Evolutionary conservation across 1,140 invertebrate species (phyloP).

Genomic region (Euwallacea fornicatus): DNA sequence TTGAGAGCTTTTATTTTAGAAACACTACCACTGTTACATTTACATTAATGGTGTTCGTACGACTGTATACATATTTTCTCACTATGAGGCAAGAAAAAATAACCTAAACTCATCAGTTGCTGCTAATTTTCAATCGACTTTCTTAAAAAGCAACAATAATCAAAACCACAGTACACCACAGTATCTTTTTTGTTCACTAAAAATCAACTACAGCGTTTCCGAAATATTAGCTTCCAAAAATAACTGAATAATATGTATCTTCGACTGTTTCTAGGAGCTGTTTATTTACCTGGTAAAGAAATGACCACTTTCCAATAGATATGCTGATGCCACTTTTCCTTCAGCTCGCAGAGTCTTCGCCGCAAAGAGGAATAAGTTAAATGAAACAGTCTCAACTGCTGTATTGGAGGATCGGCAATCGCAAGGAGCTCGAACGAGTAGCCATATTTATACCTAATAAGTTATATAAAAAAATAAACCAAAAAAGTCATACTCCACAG

Average conservation of each 20-base stretch:
- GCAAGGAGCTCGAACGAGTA: slow-evolving; percentile 53
- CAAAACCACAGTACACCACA: too few relatives aligned
- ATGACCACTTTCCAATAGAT: slow-evolving; percentile 71
- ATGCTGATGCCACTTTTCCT: slow-evolving; percentile 56
- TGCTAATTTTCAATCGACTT: too few relatives aligned
- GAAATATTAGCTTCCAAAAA: too few relatives aligned
- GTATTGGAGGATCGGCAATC: slow-evolving; percentile 49
- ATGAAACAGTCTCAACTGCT: slow-evolving; percentile 56
- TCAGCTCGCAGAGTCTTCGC: slow-evolving; percentile 56
- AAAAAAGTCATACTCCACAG: neutral
- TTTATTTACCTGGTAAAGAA: slow-evolving; percentile 29
- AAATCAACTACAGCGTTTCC: too few relatives aligned
- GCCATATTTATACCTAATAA: slow-evolving; percentile 53
- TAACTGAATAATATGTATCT: too few relatives aligned
- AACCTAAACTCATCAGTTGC: too few relatives aligned
- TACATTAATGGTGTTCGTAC: too few relatives aligned
- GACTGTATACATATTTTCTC: too few relatives aligned
- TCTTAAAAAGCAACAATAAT: too few relatives aligned
- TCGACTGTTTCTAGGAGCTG: too few relatives aligned
- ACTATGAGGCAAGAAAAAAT: too few relatives aligned
- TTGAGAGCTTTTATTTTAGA: neutral
- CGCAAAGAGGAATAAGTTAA: slow-evolving; percentile 56
- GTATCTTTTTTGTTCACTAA: too few relatives aligned
- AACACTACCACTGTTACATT: neutral
- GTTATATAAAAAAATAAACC: neutral